Evolutionary conservation across 2,797 vertebrate genomes (phyloP).

Genomic region (Tadarida brasiliensis): DNA sequence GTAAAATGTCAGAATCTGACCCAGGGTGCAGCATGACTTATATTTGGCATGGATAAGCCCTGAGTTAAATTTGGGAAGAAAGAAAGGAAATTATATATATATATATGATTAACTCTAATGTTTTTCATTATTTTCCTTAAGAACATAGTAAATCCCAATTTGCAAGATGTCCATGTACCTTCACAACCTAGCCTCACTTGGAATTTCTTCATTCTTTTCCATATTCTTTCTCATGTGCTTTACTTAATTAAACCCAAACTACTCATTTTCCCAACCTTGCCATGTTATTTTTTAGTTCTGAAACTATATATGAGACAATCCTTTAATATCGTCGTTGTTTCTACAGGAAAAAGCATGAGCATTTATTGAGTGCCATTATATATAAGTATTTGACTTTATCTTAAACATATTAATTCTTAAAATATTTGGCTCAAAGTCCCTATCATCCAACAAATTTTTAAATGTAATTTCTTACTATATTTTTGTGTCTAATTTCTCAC

Average conservation of each 20-base stretch:
- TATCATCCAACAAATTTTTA: background rate
- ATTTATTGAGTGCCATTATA: background rate
- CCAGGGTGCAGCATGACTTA: background rate
- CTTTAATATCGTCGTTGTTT: constrained; percentile 5
- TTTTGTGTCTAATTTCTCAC: background rate
- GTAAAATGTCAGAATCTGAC: background rate
- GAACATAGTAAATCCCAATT: background rate
- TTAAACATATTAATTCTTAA: background rate
- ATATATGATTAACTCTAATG: background rate
- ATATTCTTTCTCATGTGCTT: background rate
- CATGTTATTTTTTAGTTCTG: background rate
- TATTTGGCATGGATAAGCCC: background rate
- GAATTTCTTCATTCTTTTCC: background rate
- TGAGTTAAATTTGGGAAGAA: background rate
- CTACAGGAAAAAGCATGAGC: background rate
- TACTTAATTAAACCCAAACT: background rate
- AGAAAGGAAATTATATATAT: background rate
- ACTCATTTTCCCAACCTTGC: background rate
- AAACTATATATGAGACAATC: background rate
- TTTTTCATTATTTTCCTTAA: background rate
- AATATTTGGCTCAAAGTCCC: background rate
- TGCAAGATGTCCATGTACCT: background rate
- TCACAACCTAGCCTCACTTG: fast-evolving
- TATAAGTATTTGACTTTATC: background rate
- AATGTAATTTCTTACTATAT: background rate